Evolutionary conservation across 2,888 invertebrate genomes (phyloP), one percentile per base, ranked within the genome.

Genomic region (Diachrysia chrysitis): DNA sequence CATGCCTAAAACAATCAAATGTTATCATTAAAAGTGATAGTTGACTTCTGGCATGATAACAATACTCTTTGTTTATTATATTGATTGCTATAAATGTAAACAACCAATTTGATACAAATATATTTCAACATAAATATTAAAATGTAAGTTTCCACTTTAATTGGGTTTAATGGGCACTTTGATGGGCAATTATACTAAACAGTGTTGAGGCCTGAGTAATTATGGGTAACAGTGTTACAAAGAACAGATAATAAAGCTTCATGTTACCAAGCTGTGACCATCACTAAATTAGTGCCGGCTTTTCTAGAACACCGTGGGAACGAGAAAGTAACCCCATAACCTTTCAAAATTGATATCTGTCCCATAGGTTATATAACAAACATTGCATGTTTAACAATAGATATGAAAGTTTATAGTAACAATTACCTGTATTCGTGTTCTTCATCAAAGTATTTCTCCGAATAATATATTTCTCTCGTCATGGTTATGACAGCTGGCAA

Each of bases 381-480:
- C 25, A 9, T 21, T 35, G 1, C 16, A 14, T 23, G 2, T 23
- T 19, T 12, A 12, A 21, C 21, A 12, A 10, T 3, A 21, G 3
- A 21, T 51, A 10, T 12, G 4, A 21, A 2, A 2, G 14, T 12
- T 19, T 19, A 10, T 12, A 1, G 21, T 19, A 10, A 21, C 3
- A 7, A 19, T 76, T 96, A 99, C 99, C 99, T 97, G 96, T 99
- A 99, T 93, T 99, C 99, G 88, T 97, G 98, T 81, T 97, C 96
- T 71, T 98, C 98, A 87, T 99, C 99, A 86, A 96, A 97, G 92
- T 99, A 99, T 96, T 98, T 99, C 79, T 98, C 98, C 0, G 99
- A 99, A 92, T 99, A 99, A 89, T 98, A 98, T 85, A 99, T 98
- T 78, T 98, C 97, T 90, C 97, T 97, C 54, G 84, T 83, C 79